These are phyloP conservation scores for Metopia argyrocephala DNA, from an alignment of 2,888 invertebrate genomes.

Conservation along the genomic window DNA sequence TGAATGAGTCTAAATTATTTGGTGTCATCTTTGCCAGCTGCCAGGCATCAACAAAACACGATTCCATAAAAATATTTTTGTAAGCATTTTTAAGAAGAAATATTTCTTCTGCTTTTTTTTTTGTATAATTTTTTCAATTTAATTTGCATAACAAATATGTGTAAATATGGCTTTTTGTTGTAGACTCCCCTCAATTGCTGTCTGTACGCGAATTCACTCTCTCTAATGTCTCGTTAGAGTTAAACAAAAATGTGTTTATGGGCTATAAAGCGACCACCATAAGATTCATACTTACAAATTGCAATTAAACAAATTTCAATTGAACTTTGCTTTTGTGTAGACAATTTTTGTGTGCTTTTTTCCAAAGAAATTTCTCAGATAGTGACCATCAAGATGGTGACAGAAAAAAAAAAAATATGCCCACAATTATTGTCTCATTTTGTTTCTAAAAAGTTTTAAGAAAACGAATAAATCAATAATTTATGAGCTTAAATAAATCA, in stretches of 20 bases:
- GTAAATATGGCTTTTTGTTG: neutral
- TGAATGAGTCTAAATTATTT: slow-evolving; percentile 53
- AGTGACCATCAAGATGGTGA: slow-evolving; percentile 27
- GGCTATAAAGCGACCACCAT: neutral
- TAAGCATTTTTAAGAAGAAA: neutral
- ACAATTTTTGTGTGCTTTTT: slow-evolving; percentile 6
- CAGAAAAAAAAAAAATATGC: neutral
- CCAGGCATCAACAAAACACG: slow-evolving; percentile 4
- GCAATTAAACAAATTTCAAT: slow-evolving; percentile 64
- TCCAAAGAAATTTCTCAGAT: slow-evolving; percentile 49
- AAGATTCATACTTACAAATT: slow-evolving; percentile 23
- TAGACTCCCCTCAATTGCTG: neutral
- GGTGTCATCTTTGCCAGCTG: slow-evolving; percentile 58
- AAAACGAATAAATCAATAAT: neutral
- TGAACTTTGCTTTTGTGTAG: slow-evolving; percentile 54
- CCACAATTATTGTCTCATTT: slow-evolving; percentile 46
- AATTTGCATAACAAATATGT: slow-evolving; percentile 49
- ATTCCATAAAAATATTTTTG: neutral
- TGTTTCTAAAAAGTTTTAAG: neutral
- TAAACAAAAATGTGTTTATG: slow-evolving; percentile 7
- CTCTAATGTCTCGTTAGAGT: neutral
- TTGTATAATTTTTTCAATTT: slow-evolving; percentile 29
- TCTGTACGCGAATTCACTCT: slow-evolving; percentile 26
- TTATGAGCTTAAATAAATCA: slow-evolving; percentile 46
- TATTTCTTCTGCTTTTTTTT: neutral